Evolutionary conservation across 2,113 vertebrate species (phyloP).

Genomic region (Pogona vitticeps): DNA sequence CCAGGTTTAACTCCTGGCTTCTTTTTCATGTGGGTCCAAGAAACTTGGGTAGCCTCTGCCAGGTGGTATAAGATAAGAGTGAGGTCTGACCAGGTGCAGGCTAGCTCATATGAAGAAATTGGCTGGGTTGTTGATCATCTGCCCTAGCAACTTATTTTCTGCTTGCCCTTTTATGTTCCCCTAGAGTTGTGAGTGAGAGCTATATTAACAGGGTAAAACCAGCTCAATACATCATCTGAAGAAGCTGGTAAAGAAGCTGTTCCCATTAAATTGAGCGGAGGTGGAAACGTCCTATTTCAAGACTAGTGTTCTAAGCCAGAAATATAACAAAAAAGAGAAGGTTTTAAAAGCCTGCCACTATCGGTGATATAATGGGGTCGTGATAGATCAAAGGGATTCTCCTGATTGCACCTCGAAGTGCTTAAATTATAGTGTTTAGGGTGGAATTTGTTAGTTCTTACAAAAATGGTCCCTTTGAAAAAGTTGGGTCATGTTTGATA

Average conservation of each 20-base stretch:
- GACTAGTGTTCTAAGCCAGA: conserved; percentile 5
- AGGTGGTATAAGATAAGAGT: no score
- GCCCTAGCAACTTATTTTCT: not conserved
- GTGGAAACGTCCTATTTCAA: conserved; percentile 12
- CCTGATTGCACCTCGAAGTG: conserved; percentile 13
- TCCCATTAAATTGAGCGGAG: not conserved
- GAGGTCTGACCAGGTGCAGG: no score
- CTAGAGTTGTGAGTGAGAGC: not conserved
- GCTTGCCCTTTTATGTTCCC: not conserved
- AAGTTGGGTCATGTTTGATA: not conserved
- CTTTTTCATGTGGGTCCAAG: no score
- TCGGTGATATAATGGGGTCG: not conserved
- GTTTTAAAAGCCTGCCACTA: not conserved
- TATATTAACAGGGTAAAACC: not conserved
- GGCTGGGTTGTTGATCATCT: not conserved
- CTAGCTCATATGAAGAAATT: not conserved
- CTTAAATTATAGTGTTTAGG: not conserved
- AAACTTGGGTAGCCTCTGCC: no score
- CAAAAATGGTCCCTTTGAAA: not conserved
- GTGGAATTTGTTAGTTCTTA: not conserved
- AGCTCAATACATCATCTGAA: conserved; percentile 26
- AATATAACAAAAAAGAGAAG: not conserved
- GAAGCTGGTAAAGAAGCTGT: conserved; percentile 5
- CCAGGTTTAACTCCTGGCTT: no score
- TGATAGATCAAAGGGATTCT: conserved; percentile 12